These are phyloP conservation scores for Sclerodermus sp. DNA, from an alignment of 2,888 invertebrate species.

Conservation along the genomic window DNA sequence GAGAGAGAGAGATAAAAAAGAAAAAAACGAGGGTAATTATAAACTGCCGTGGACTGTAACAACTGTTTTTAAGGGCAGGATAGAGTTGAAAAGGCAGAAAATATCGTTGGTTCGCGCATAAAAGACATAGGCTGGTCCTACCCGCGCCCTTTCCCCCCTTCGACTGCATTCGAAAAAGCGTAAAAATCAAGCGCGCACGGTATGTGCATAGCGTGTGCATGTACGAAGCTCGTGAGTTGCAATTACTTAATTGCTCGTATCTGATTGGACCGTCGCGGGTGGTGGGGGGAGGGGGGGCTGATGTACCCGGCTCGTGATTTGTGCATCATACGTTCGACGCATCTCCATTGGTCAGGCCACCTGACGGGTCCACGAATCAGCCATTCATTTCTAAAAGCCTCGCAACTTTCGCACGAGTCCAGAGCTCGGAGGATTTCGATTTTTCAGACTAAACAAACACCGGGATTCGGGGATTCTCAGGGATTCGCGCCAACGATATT, in stretches of 20 bases:
- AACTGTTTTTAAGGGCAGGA: too few relatives aligned
- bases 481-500: too few relatives aligned
- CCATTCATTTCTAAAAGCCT: constrained; percentile 22
- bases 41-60: too few relatives aligned
- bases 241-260: constrained; percentile 30
- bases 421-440: too few relatives aligned
- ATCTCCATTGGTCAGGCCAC: constrained; percentile 21
- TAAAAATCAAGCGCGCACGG: constrained; percentile 2
- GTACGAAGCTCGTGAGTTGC: constrained; percentile 8
- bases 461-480: too few relatives aligned
- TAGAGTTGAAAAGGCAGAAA: too few relatives aligned
- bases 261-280: constrained; percentile 21
- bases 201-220: background rate
- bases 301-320: constrained; percentile 22
- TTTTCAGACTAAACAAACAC: too few relatives aligned
- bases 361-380: constrained; percentile 23
- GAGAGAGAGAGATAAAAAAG: too few relatives aligned
- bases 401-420: background rate
- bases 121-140: too few relatives aligned
- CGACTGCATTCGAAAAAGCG: background rate
- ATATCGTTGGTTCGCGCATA: too few relatives aligned
- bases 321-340: constrained; percentile 14
- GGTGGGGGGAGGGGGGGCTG: background rate
- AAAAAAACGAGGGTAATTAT: too few relatives aligned
- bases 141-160: too few relatives aligned